Base-by-base conservation (phyloP, 2,797 vertebrate species). In the Tangara arthus region DNA sequence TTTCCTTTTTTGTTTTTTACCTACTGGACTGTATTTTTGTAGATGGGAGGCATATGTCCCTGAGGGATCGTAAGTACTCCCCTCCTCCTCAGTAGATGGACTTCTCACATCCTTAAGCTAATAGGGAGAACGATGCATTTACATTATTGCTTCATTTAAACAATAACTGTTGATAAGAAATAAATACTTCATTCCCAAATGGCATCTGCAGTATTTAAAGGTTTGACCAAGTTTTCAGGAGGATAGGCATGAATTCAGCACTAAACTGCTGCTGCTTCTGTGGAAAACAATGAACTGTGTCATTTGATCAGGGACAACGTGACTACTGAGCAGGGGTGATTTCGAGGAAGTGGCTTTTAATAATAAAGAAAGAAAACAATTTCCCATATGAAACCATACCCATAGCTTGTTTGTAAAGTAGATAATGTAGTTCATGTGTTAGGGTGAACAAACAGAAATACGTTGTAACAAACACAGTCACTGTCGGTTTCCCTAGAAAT, bases 191-290 rank as follows among this genome's bases (percentile, higher is more conserved):
- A 64, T 87, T 95, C 61, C 39, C 61, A 57, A 92, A 78, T 83
- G 82, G 15, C 9, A 2, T 77, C 76, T 91, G 64, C 60, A 64
- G 39, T 81, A 73, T 81, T 93, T 95, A 89, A 82, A 82, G 53
- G 39, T 81, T 78, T 94, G 82, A 69, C 87, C 89, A 85, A 71
- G 65, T 88, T 92, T 88, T 93, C 87, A 91, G 88, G 49, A 68
- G 50, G 53, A 53, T 18, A 82, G 34, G n/a, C 53, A 46, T 85
- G 81, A 89, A 70, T 87, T 94, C 44, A 75, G 16, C 9, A 15
- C 30, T 73, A 39, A 93, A 73, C 79, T 83, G 64, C 56, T 93
- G 21, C 52, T 80, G 32, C 53, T 64, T 85, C 78, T 80, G 56
- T 56, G n/a, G 72, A 92, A 89, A 92, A 94, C 69, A 84, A 76